These are phyloP conservation scores for Clavelina lepadiformis DNA, from an alignment of 23 tunicate species.

Conservation along the genomic window DNA sequence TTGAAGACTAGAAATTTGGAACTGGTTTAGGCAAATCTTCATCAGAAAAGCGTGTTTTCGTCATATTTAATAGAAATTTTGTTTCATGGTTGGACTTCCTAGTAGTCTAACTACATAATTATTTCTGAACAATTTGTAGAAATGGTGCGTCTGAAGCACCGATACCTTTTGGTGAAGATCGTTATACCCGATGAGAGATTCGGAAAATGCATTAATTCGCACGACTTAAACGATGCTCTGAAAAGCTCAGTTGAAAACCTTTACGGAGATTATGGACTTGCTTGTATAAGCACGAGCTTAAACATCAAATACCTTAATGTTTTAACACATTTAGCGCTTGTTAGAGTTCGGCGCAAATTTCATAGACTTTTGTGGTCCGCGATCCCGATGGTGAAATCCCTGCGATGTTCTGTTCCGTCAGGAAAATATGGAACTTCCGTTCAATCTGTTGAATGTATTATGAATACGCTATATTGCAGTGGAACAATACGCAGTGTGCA, in stretches of 20 bases:
- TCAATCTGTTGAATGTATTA: background rate
- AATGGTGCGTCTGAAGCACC: slow-evolving; percentile 22
- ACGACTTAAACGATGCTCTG: background rate
- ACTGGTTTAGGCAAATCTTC: too few relatives aligned
- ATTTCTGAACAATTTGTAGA: too few relatives aligned
- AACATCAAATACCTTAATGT: slow-evolving; percentile 9
- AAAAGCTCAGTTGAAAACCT: background rate
- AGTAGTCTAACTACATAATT: too few relatives aligned
- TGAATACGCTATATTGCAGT: slow-evolving; percentile 18
- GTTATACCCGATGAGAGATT: background rate
- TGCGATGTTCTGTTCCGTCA: too few relatives aligned
- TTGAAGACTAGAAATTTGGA: too few relatives aligned
- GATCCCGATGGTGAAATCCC: too few relatives aligned
- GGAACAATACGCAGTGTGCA: slow-evolving; percentile 23
- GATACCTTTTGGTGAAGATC: slow-evolving; percentile 7
- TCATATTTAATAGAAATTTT: too few relatives aligned
- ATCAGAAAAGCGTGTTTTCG: too few relatives aligned
- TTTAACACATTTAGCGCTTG: background rate
- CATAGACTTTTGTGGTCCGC: slow-evolving; percentile 15
- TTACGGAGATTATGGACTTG: slow-evolving; percentile 4
- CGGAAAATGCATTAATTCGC: background rate
- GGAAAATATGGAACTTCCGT: too few relatives aligned
- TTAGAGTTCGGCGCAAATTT: background rate
- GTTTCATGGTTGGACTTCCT: too few relatives aligned
- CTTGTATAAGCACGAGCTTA: background rate